A percentile compares a stretch with the other conserved stretches of the same genome.
Conservation (phyloP, 2,113 vertebrate species). For the Helogale parvula region DNA sequence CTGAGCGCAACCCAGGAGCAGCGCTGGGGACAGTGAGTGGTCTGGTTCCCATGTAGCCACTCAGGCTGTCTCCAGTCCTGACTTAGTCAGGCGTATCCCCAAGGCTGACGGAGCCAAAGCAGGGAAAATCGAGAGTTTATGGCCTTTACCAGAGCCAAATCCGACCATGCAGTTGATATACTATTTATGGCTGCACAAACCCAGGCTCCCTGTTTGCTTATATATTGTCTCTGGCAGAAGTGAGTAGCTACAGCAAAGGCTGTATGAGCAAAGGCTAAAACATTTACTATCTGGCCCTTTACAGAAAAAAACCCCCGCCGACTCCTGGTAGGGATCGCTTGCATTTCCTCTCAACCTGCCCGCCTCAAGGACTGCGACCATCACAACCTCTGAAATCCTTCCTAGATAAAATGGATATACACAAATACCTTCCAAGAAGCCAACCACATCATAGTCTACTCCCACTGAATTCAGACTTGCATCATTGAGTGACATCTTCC, state of each 20-base stretch:
- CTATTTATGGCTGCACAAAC: background rate
- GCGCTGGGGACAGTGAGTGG: background rate
- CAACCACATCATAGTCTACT: background rate
- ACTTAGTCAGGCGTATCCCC: background rate
- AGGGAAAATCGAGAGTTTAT: background rate
- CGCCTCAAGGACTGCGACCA: background rate
- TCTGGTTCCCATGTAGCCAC: background rate
- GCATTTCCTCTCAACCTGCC: background rate
- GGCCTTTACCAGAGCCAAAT: background rate
- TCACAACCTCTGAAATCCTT: background rate
- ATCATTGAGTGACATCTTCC: background rate
- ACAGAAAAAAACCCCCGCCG: background rate
- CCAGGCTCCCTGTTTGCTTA: background rate
- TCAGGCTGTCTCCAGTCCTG: background rate
- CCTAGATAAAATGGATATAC: background rate
- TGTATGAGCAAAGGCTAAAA: background rate
- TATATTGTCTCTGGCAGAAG: background rate
- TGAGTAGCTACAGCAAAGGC: background rate
- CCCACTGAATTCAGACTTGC: background rate
- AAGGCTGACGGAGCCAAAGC: background rate
- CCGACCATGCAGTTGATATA: accelerated
- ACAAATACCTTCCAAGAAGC: background rate
- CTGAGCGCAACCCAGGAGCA: background rate
- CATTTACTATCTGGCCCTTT: background rate
- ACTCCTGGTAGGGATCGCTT: background rate